A percentile compares a stretch with the other conserved stretches of the same genome.
These are phyloP conservation scores for Drosophila stalkeri DNA, from an alignment of 2,888 invertebrate species.

Conservation along the genomic window DNA sequence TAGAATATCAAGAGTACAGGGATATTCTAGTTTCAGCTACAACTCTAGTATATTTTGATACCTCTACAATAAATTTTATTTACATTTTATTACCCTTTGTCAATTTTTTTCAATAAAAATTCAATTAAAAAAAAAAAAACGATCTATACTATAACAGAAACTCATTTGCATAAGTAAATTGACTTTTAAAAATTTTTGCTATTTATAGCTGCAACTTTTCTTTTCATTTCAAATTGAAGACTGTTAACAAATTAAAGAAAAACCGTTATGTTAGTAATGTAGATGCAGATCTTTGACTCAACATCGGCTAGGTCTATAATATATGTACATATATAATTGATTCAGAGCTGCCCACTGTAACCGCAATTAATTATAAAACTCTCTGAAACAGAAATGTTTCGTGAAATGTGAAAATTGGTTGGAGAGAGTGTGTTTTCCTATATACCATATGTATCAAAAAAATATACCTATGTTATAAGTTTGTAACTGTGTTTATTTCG, in stretches of 20 bases:
- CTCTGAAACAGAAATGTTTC: conserved; percentile 2
- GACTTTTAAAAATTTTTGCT: background rate
- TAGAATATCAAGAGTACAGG: background rate
- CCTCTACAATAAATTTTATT: background rate
- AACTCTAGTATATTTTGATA: background rate
- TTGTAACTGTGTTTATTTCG: conserved; percentile 6
- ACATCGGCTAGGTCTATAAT: conserved; percentile 8
- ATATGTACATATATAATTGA: conserved; percentile 33
- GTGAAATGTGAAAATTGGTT: conserved; percentile 9
- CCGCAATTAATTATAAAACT: conserved; percentile 4
- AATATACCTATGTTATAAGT: background rate
- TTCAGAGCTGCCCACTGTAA: conserved; percentile 1
- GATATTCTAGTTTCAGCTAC: background rate
- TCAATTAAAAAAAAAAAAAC: background rate
- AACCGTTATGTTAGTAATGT: conserved; percentile 10
- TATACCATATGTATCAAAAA: background rate
- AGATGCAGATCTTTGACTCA: conserved; percentile 7
- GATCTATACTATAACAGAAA: background rate
- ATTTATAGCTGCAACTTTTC: conserved; percentile 14
- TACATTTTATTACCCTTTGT: background rate
- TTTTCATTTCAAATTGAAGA: conserved; percentile 14
- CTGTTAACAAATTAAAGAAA: conserved; percentile 3
- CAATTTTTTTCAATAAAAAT: background rate
- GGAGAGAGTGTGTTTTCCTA: conserved; percentile 22
- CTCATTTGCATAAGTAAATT: background rate